Evolutionary conservation across 2,797 vertebrate species (phyloP), one percentile per base, ranked within the genome.

Genomic region (Neopelma chrysocephalum): DNA sequence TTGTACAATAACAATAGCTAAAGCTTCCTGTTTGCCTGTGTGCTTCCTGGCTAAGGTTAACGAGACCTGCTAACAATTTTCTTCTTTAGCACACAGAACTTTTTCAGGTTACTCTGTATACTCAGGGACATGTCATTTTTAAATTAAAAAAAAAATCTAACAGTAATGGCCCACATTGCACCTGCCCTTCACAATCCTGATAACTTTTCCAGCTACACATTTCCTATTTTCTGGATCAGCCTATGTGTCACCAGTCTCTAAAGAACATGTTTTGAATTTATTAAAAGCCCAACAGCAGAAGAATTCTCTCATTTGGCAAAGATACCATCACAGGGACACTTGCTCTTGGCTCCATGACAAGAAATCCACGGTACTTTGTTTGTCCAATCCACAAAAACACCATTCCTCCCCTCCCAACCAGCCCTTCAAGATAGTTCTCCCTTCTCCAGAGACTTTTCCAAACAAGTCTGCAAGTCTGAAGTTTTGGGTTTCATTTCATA

Each of bases 401-500:
- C 64, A 94, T 57, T n/a, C 78, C 71, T 90, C 90, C 80, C 90
- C 80, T 96, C 80, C 82, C 89, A 91, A 53, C 7, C 60, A 83
- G 61, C 48, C 80, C 87, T 85, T 89, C 83, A 87, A 81, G 95
- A 95, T 85, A 95, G 95, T 94, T 90, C 89, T 71, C 68, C 70
- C 71, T 78, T 82, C 96, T 95, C 87, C 94, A 97, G 96, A 95
- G 93, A 93, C 57, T 92, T 83, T 87, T 92, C 94, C 93, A 88
- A 94, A 94, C 92, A 94, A 92, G 80, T 80, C 95, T 96, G 93
- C 69, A 90, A 91, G 85, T 69, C 72, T 90, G 94, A 90, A 72
- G 75, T 73, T 93, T 96, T 95, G 82, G 77, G 87, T 93, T 97
- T 98, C 98, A 98, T 98, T 99, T 99, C 91, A 99, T 97, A 96